Evolutionary conservation across 2,888 invertebrate genomes (phyloP).

Genomic region (Polydrusus pterygomalis): DNA sequence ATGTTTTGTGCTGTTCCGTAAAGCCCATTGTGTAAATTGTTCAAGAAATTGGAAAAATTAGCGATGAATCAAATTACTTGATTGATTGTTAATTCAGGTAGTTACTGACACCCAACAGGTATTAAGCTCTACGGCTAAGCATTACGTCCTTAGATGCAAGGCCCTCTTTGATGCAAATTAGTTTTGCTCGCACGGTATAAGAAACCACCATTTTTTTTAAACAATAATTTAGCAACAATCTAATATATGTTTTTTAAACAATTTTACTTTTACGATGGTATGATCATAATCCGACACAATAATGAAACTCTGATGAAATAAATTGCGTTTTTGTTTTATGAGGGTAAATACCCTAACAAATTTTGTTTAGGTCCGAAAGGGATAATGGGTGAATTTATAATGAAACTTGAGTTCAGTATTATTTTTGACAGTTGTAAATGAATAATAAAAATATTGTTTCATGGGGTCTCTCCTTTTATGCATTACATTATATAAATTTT

Average conservation of each 20-base stretch:
- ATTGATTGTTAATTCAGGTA: no score
- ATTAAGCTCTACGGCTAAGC: no score
- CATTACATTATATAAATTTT: not conserved
- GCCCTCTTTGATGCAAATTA: no score
- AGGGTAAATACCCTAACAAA: constrained; percentile 3
- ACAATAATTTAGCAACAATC: no score
- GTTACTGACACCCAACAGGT: no score
- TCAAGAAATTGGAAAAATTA: no score
- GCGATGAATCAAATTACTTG: no score
- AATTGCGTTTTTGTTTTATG: constrained; percentile 5
- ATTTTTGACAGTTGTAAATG: constrained; percentile 5
- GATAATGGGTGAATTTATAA: constrained; percentile 21
- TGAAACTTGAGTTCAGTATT: constrained; percentile 8
- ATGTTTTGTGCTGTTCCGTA: no score
- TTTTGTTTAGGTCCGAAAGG: constrained; percentile 5
- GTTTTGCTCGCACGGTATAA: no score
- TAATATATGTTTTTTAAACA: not conserved
- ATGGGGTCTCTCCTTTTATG: not conserved
- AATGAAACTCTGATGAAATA: constrained; percentile 8
- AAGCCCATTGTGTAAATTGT: no score
- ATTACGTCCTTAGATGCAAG: no score
- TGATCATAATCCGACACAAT: not conserved
- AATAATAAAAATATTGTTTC: constrained; percentile 8
- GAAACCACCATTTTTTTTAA: no score
- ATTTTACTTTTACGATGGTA: not conserved